A percentile compares a stretch with the other conserved stretches of the same genome.
These are phyloP conservation scores for Rattus rattus DNA, from an alignment of 2,113 vertebrate genomes.

Conservation along the genomic window DNA sequence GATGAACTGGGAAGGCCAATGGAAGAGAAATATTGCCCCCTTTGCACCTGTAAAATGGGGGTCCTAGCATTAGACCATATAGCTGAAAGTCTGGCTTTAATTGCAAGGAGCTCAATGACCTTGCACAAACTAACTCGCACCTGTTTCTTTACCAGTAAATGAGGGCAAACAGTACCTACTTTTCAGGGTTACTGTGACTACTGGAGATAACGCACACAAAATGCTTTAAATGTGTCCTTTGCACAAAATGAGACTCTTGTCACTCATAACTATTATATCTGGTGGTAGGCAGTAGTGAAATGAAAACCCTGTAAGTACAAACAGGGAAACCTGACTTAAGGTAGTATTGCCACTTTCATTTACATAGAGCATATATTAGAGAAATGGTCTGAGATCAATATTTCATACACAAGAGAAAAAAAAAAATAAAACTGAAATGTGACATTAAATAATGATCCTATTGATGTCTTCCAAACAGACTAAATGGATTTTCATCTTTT, in stretches of 20 bases:
- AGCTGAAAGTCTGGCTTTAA: conserved; percentile 2
- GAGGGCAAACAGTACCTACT: not conserved
- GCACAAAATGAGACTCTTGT: conserved; percentile 29
- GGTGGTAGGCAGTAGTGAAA: not conserved
- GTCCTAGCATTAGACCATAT: not conserved
- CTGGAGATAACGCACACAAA: not conserved
- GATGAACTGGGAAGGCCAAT: not conserved
- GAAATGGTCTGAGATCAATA: conserved; percentile 5
- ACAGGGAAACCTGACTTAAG: not conserved
- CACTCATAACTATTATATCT: not conserved
- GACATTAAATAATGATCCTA: conserved; percentile 24
- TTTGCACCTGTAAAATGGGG: not conserved
- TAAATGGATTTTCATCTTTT: not conserved
- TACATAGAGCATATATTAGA: not conserved
- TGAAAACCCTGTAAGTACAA: not conserved
- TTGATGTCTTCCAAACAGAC: conserved; percentile 33
- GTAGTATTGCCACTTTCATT: not conserved
- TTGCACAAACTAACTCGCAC: conserved; percentile 20
- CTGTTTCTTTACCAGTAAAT: conserved; percentile 18
- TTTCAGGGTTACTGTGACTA: not conserved
- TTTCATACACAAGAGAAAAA: conserved; percentile 28
- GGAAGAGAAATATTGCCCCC: not conserved
- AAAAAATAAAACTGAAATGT: not conserved
- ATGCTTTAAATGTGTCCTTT: conserved; percentile 6
- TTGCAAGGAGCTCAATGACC: not conserved